phyloP scores from a whole-genome alignment of 2,797 vertebrate genomes.

The Pseudotriccus pelzelni region DNA sequence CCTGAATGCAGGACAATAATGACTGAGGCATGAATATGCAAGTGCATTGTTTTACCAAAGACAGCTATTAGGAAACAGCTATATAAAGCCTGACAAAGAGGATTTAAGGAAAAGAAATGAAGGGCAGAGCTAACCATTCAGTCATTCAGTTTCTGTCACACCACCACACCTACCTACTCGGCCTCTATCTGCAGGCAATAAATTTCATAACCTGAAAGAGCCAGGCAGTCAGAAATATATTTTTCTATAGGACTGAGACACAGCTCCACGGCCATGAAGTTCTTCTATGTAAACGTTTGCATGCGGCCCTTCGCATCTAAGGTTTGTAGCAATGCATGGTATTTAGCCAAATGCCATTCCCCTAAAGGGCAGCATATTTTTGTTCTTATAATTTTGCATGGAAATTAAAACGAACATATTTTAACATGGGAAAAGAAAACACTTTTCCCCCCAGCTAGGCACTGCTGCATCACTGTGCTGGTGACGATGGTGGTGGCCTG shows the following conservation, averaged over 20 bases:
- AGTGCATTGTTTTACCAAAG: background rate
- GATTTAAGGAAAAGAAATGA: background rate
- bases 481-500: background rate
- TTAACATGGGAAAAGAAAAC: constrained; percentile 36
- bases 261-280: background rate
- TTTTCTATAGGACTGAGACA: background rate
- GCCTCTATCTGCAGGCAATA: background rate
- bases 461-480: background rate
- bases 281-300: constrained; percentile 19
- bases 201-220: background rate
- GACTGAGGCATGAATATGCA: background rate
- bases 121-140: background rate
- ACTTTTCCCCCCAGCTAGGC: background rate
- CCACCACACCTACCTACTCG: background rate
- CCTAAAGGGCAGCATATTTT: constrained; percentile 32
- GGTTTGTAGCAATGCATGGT: constrained; percentile 15
- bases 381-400: constrained; percentile 14
- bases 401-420: constrained; percentile 32
- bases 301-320: background rate
- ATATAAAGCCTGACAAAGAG: background rate
- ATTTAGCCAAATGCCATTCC: constrained; percentile 55
- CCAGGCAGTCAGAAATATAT: background rate
- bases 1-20: background rate
- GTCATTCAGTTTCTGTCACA: background rate
- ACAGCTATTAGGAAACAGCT: background rate